Base-by-base conservation (phyloP, 2,113 vertebrate species). In the Aplodontia rufa region DNA sequence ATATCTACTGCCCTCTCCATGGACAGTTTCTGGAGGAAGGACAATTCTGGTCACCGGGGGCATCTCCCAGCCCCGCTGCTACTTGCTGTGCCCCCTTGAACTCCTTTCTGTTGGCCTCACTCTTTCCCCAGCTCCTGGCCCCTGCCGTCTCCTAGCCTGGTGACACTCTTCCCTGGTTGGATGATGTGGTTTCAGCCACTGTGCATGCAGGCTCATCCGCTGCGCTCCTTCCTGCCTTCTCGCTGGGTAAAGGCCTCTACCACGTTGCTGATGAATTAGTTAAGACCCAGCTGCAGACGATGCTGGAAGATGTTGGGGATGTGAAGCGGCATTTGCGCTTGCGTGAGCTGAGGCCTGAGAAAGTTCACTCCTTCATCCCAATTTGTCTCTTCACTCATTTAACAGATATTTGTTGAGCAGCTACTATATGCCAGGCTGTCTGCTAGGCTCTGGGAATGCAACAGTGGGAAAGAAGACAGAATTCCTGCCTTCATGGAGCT, bases 211-310 rank as follows among this genome's bases (percentile, higher is more conserved):
- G 32, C 49, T 42, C 22, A 40, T 78, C 80, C 66, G 1, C 6
- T 32, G 49, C 24, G 35, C 69, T n/a, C 83, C 47, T 2, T 58
- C 8, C 1, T 32, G 76, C 79, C 62, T 66, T 64, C 64, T 51
- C 90, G 75, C 32, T 85, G 45, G 86, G 51, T 93, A 51, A 82
- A 86, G 81, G 64, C 11, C 10, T 80, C 49, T 22, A 16, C 80
- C 49, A 58, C 89, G 45, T 66, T 94, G 55, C 91, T 93, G n/a
- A 40, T 96, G 69, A 35, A 83, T 92, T 97, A 40, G 0, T 94
- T 96, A 89, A 97, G 97, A 35, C 19, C 79, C 92, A 91, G 45
- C 32, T 92, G 3, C 26, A 94, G 92, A 92, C 47, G 13, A 66
- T 32, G 32, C 92, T 51, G 49, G 20, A 62, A 68, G 35, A 12